A percentile compares a stretch with the other conserved stretches of the same genome.
Conservation (phyloP, 2,888 invertebrate species). For the Lordiphosa fenestrarum region DNA sequence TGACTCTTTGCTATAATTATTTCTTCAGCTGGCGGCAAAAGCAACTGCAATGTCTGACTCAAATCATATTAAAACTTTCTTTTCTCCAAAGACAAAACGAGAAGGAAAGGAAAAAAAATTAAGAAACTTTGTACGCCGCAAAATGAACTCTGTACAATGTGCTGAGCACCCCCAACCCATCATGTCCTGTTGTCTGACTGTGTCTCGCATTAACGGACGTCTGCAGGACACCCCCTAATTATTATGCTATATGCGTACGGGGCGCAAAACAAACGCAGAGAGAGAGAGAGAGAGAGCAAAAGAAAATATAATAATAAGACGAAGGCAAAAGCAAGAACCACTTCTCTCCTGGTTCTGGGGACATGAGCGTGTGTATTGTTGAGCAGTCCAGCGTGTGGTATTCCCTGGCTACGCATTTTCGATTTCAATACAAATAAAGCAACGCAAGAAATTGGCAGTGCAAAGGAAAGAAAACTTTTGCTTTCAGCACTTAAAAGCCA, state of each 20-base stretch:
- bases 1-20: conserved; percentile 59
- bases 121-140: conserved; percentile 70
- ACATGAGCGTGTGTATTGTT: conserved; percentile 9
- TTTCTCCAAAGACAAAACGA: conserved; percentile 34
- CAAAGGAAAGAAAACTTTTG: conserved; percentile 58
- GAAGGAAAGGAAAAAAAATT: conserved; percentile 48
- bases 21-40: conserved; percentile 30
- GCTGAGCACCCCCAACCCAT: conserved; percentile 25
- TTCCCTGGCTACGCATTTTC: conserved; percentile 70
- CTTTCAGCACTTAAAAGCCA: conserved; percentile 64
- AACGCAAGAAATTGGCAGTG: conserved; percentile 63
- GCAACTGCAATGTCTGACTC: conserved; percentile 52
- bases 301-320: conserved; percentile 46
- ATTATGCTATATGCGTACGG: conserved; percentile 73
- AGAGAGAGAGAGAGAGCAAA: conserved; percentile 9
- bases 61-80: conserved; percentile 71
- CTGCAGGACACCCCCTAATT: conserved; percentile 68
- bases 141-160: conserved; percentile 67
- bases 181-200: conserved; percentile 16
- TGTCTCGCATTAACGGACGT: conserved; percentile 58
- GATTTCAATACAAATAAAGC: conserved; percentile 62
- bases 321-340: conserved; percentile 20
- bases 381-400: conserved; percentile 11
- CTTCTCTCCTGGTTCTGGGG: neutral
- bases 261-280: conserved; percentile 61